Base-by-base conservation (phyloP, 2,113 vertebrate genomes). In the Sphyrna mokarran region DNA sequence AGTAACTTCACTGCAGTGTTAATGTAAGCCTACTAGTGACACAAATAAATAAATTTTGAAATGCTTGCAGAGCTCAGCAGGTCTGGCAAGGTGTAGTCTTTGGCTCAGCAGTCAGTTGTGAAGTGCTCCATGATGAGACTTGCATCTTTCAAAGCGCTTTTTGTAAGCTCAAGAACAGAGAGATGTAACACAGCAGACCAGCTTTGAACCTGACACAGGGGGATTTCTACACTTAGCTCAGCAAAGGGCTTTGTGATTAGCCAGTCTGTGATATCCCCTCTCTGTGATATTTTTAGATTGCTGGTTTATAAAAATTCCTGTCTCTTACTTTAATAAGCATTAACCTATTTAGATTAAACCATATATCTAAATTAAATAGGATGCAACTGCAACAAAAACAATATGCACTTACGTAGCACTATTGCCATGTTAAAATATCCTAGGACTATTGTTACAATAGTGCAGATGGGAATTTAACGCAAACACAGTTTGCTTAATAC, bases 271-370 rank as follows among this genome's bases (percentile, higher is more conserved):
- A 4, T 18, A 66, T 93, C 66, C 40, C 33, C 61, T 66, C 80
- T 93, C 13, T 37, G n/a, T 93, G 63, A 16, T 37, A 16, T 66
- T 93, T 90, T 93, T 93, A 66, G 61, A 61, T 66, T 37, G 16
- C n/a, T 66, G 29, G 18, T 37, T 93, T 20, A 91, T 83, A 83
- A 37, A 83, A 91, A 29, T 63, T n/a, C 37, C 61, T 91, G 13
- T 63, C 29, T n/a, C 1, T 54, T 87, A 89, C 58, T 58, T 89
- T 58, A 89, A 89, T 33, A 16, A 89, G 33, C 48, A 89, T 89
- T 54, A 89, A 89, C 86, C 86, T 89, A 91, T 37, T 93, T 93
- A 66, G n/a, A 93, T 68, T 93, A 43, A 40, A 83, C 40, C 22
- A 93, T 93, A 93, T 93, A 9, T 54, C 22, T 37, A n/a, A 93